Conservation (phyloP, 2,797 vertebrate genomes). For the Myotis myotis region DNA sequence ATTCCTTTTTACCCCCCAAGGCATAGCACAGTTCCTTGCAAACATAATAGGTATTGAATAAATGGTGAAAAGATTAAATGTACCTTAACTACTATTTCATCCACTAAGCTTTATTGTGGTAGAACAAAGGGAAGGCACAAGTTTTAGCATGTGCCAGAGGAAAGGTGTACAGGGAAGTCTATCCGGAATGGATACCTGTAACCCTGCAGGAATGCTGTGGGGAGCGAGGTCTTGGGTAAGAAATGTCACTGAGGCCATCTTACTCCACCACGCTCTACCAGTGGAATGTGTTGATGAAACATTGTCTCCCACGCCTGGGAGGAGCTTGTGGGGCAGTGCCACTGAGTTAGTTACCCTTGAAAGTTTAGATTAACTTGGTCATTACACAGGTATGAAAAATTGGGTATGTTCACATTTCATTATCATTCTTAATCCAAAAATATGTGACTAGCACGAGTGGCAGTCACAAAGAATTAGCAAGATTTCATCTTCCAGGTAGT, state of each 20-base stretch:
- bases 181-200: rapidly evolving
- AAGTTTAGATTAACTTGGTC: background rate
- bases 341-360: background rate
- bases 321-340: no score
- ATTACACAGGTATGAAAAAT: background rate
- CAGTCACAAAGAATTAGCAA: background rate
- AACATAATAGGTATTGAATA: background rate
- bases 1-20: background rate
- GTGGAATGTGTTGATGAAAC: background rate
- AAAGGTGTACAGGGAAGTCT: background rate
- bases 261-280: rapidly evolving
- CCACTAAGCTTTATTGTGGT: background rate
- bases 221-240: rapidly evolving
- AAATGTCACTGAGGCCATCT: background rate
- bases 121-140: background rate
- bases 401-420: background rate
- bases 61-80: background rate
- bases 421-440: background rate
- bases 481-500: rapidly evolving
- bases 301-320: background rate
- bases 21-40: background rate
- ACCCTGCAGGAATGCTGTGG: background rate
- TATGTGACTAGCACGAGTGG: background rate
- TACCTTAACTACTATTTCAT: background rate
- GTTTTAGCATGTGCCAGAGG: rapidly evolving